phyloP scores from a whole-genome alignment of 2,113 vertebrate species.

The Micromys minutus region DNA sequence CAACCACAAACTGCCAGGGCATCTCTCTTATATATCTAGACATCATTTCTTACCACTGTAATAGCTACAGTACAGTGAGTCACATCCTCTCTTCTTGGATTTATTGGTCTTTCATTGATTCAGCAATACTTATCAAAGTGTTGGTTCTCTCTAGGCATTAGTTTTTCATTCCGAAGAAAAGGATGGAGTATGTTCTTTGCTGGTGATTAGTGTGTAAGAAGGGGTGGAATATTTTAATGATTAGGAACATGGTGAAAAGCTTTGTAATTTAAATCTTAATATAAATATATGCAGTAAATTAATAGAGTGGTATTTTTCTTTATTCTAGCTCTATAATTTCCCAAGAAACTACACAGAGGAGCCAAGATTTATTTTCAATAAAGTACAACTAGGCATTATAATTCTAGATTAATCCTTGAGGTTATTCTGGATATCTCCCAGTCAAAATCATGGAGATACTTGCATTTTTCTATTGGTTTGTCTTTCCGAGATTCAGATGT shows the following conservation, averaged over 20 bases:
- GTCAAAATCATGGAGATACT: too few relatives aligned
- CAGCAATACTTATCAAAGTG: neutral
- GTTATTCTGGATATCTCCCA: too few relatives aligned
- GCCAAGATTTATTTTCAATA: too few relatives aligned
- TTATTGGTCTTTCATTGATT: neutral
- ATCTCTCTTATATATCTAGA: neutral
- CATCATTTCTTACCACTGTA: fast-evolving
- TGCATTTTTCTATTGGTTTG: too few relatives aligned
- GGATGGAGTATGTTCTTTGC: neutral
- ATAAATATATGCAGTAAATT: too few relatives aligned
- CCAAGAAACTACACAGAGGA: too few relatives aligned
- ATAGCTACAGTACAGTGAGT: neutral
- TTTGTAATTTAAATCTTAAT: neutral
- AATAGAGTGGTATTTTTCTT: too few relatives aligned
- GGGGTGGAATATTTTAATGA: neutral
- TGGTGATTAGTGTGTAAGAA: neutral
- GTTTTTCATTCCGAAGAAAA: neutral
- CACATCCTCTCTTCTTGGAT: neutral
- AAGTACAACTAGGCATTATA: too few relatives aligned
- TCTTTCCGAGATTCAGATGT: too few relatives aligned
- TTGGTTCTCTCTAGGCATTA: neutral
- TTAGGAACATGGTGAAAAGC: neutral
- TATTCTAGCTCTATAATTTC: too few relatives aligned
- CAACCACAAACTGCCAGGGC: neutral
- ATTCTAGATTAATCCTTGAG: too few relatives aligned